Evolutionary conservation across 2,888 invertebrate species (phyloP).

Genomic region (Dasypogon diadema): DNA sequence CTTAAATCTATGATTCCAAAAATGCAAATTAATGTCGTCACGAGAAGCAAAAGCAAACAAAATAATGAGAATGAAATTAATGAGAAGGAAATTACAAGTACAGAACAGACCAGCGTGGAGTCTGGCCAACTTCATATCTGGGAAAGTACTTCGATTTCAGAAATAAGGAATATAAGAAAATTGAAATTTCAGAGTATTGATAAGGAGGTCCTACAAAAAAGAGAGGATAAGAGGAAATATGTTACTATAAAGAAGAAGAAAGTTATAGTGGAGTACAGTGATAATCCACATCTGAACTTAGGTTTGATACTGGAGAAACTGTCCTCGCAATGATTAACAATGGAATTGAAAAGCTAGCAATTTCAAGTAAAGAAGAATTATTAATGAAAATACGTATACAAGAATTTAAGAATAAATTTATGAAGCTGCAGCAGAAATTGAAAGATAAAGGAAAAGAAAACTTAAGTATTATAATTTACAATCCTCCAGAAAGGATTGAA

Average conservation of each 20-base stretch:
- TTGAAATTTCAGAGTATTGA: no score
- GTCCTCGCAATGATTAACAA: not conserved
- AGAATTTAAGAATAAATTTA: not conserved
- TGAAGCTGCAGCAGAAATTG: not conserved
- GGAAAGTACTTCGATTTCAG: not conserved
- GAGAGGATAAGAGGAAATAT: not conserved
- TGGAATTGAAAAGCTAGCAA: not conserved
- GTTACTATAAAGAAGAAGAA: not conserved
- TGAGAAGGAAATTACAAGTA: no score
- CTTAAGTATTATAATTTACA: not conserved
- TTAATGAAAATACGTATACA: no score
- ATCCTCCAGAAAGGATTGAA: not conserved
- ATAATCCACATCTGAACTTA: not conserved
- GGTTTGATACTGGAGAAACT: no score
- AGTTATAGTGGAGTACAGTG: not conserved
- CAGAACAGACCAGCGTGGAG: no score
- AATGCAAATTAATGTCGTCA: no score
- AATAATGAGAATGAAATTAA: no score
- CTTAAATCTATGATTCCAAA: no score
- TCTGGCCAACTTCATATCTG: not conserved
- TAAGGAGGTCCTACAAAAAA: not conserved
- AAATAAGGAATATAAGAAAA: not conserved
- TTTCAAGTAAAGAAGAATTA: no score
- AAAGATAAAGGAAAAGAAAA: not conserved
- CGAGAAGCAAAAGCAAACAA: no score